Conservation (phyloP, 2,888 invertebrate genomes). For the Horisme vitalbata region DNA sequence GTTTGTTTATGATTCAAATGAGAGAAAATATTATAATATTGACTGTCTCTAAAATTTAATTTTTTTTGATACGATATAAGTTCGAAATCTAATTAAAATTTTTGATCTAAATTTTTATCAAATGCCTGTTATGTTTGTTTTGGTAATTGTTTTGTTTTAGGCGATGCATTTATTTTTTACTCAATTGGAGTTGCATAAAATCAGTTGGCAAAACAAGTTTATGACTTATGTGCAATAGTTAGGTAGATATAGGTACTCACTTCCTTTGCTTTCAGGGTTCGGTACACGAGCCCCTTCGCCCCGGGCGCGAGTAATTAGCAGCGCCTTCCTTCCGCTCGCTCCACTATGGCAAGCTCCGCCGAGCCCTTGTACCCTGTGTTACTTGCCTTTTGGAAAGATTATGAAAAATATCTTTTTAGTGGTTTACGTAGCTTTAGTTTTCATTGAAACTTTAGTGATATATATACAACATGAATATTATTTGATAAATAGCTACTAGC, state of each 20-base stretch:
- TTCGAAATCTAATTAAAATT: too few relatives aligned
- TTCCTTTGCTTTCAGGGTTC: constrained; percentile 49
- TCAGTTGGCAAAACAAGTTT: not conserved
- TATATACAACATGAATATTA: too few relatives aligned
- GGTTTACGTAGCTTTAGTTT: not conserved
- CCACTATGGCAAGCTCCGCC: constrained; percentile 15
- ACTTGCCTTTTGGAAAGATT: constrained; percentile 11
- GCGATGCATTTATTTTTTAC: too few relatives aligned
- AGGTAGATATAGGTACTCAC: too few relatives aligned
- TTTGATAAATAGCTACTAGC: too few relatives aligned
- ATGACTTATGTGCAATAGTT: constrained; percentile 37
- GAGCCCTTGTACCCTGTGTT: constrained; percentile 13
- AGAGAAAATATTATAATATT: too few relatives aligned
- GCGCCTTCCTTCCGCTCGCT: constrained; percentile 69
- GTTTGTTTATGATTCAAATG: not conserved
- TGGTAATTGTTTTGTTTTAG: too few relatives aligned
- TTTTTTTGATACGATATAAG: too few relatives aligned
- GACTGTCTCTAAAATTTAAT: not conserved
- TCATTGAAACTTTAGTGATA: not conserved
- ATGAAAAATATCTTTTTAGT: constrained; percentile 7
- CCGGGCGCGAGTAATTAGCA: constrained; percentile 73
- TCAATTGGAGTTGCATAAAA: not conserved
- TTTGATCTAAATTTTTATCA: too few relatives aligned
- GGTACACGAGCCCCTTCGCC: constrained; percentile 55
- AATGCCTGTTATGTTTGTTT: too few relatives aligned